Evolutionary conservation across 1,140 invertebrate species (phyloP), one percentile per base, ranked within the genome.

Genomic region (Psilanteris sp.): DNA sequence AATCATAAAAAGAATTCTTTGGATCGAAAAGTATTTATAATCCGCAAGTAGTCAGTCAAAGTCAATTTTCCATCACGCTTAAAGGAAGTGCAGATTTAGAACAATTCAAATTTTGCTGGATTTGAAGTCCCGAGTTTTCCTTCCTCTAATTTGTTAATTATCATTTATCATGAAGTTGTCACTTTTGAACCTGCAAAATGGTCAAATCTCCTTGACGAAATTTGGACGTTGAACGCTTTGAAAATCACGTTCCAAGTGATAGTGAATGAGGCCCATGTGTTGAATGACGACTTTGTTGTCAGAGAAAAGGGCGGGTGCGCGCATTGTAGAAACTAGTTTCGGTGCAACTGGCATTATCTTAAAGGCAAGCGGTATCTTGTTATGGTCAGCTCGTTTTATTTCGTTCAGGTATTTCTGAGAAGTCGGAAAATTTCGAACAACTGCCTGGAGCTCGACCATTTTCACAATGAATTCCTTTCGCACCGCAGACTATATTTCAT

Each of bases 231-330:
- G 36, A 50, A 37, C 0, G 1, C 11, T 13, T 11, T 16, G 4
- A 70, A 68, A 59, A 59, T 59, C 66, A 71, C 66, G 55, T 71
- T 37, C 32, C 36, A 16, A 36, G 16, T 71, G 66, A 71, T 71
- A 71, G 66, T 71, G 66, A 71, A 71, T 61, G 66, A 61, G 55
- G 3, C 34, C 50, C 34, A 34, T 32, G 52, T 6, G 24, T 5
- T 59, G 54, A 70, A 59, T 59, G 54, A 70, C 44, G 66, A 59
- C 66, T 70, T 59, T 70, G 54, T 68, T 68, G 64, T 61, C 54
- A 43, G 54, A 36, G 43, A 52, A 59, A 59, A 61, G 66, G 52
- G 54, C 66, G 66, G 66, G 66, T 59, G 66, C 44, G 1, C 46
- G 46, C 24, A 59, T 70, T 70, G 54, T 70, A 18, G 3, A 61